These are phyloP conservation scores for Gymnobelideus leadbeateri DNA, from an alignment of 2,113 vertebrate genomes.

Conservation along the genomic window DNA sequence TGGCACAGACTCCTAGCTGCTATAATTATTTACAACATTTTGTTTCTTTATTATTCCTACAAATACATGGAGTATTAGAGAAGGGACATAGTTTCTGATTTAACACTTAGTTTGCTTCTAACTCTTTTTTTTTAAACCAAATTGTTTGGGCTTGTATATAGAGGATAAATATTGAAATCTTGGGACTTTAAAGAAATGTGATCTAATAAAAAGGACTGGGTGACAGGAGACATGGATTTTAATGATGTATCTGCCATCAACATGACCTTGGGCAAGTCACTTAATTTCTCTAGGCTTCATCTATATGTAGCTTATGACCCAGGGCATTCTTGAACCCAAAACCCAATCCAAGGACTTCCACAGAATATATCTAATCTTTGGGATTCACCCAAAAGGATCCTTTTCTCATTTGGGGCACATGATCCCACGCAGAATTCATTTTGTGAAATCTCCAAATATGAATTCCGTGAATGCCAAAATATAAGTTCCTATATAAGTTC, in stretches of 20 bases:
- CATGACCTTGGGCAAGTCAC: neutral
- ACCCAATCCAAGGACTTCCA: neutral
- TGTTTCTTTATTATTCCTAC: slow-evolving; percentile 24
- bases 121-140: neutral
- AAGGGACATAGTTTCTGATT: slow-evolving; percentile 7
- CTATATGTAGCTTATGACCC: neutral
- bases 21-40: slow-evolving; percentile 6
- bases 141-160: neutral
- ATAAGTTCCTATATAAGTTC: neutral
- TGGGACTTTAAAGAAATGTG: neutral
- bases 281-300: neutral
- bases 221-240: neutral
- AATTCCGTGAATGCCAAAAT: neutral
- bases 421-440: neutral
- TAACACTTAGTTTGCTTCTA: neutral
- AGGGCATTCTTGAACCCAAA: neutral
- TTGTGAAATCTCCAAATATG: neutral
- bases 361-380: neutral
- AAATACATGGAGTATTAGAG: neutral
- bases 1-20: neutral
- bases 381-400: neutral
- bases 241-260: neutral
- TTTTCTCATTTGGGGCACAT: neutral
- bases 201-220: neutral
- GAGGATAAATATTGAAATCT: neutral